Conservation (phyloP, 2,797 vertebrate species). For the Sciurus carolinensis region DNA sequence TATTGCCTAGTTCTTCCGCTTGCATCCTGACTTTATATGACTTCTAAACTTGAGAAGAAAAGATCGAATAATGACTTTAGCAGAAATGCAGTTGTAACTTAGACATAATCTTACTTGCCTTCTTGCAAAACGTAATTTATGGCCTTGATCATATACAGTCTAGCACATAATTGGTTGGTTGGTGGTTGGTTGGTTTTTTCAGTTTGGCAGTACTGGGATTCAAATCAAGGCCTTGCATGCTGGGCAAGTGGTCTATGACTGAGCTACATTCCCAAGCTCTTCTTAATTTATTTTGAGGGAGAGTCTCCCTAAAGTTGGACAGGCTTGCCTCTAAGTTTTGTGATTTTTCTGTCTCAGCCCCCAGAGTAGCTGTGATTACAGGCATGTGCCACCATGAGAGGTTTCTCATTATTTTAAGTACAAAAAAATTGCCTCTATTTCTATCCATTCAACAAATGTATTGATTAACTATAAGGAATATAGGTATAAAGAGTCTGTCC, state of each 20-base stretch:
- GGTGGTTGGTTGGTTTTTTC: too few relatives aligned
- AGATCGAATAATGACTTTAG: not conserved
- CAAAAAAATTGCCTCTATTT: not conserved
- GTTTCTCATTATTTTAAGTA: not conserved
- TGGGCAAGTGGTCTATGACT: not conserved
- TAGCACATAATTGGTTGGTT: not conserved
- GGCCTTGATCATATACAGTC: not conserved
- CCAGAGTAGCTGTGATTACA: not conserved
- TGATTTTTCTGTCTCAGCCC: not conserved
- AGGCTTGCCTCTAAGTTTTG: not conserved
- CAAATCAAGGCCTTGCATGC: not conserved
- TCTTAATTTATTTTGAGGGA: not conserved
- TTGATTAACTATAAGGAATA: not conserved
- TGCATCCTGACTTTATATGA: not conserved
- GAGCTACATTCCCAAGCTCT: not conserved
- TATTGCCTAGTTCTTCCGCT: not conserved
- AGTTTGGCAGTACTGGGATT: not conserved
- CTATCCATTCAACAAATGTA: not conserved
- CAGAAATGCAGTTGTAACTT: not conserved
- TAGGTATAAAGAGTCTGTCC: not conserved
- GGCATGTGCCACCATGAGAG: not conserved
- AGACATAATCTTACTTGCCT: not conserved
- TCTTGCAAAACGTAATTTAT: not conserved
- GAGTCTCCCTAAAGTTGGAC: not conserved
- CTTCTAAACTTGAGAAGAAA: slow-evolving; percentile 37